Percentiles rank a stretch among this genome's conserved stretches.
phyloP scores from a whole-genome alignment of 2,888 invertebrate genomes.

The Eumerus sabulonum region DNA sequence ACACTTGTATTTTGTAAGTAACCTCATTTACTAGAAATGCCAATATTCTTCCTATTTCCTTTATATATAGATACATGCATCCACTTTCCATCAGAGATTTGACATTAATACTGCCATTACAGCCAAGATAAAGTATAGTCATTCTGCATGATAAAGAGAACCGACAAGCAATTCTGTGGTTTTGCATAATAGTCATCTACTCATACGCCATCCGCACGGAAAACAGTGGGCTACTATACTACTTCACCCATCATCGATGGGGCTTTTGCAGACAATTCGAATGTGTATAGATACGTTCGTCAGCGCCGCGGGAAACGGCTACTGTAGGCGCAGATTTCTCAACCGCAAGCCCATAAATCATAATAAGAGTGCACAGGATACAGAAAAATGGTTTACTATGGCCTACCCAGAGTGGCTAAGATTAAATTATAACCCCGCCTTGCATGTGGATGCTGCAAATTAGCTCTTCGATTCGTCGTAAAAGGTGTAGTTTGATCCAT shows the following conservation, averaged over 20 bases:
- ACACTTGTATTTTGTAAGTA: no score
- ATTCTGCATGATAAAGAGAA: constrained; percentile 50
- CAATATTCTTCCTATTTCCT: no score
- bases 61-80: no score
- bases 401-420: constrained; percentile 40
- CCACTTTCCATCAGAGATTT: constrained; percentile 54
- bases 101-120: constrained; percentile 64
- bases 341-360: constrained; percentile 65
- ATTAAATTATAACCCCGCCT: constrained; percentile 62
- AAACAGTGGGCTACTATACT: constrained; percentile 43
- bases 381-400: constrained; percentile 58
- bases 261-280: constrained; percentile 29
- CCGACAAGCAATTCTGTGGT: constrained; percentile 63
- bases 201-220: no score
- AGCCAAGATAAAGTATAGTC: constrained; percentile 44
- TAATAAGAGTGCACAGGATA: constrained; percentile 61
- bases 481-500: constrained; percentile 55
- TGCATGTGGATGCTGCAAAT: constrained; percentile 49
- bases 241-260: constrained; percentile 34
- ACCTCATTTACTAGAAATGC: no score
- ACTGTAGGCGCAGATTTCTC: constrained; percentile 56
- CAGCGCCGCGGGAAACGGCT: no score
- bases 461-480: constrained; percentile 50
- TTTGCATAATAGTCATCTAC: constrained; percentile 50
- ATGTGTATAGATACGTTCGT: no score